These are phyloP conservation scores for Panthera uncia DNA, from an alignment of 2,113 vertebrate genomes.

Conservation along the genomic window DNA sequence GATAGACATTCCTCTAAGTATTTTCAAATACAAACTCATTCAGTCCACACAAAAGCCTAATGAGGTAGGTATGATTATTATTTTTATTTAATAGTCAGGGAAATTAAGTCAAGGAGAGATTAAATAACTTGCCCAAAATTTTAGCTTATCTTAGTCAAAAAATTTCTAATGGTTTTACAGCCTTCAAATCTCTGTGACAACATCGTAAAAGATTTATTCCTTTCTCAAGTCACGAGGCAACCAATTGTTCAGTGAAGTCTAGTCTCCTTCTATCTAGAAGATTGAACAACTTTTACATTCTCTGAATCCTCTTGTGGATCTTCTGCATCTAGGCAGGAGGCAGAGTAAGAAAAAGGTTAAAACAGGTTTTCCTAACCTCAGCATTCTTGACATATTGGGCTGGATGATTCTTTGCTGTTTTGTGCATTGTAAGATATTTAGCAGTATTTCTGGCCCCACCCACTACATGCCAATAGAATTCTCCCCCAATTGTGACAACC, in stretches of 20 bases:
- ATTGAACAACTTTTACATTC: not conserved
- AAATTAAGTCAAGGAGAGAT: constrained; percentile 15
- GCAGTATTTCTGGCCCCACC: not conserved
- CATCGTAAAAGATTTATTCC: not conserved
- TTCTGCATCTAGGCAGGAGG: not conserved
- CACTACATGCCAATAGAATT: not conserved
- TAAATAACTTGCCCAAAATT: not conserved
- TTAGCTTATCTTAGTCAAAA: not conserved
- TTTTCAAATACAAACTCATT: not conserved
- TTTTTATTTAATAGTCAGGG: not conserved
- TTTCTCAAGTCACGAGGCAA: not conserved
- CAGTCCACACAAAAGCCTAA: not conserved
- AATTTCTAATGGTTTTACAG: not conserved
- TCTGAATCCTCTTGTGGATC: not conserved
- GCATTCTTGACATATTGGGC: not conserved
- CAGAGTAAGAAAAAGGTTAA: not conserved
- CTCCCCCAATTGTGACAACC: not conserved
- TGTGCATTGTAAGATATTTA: not conserved
- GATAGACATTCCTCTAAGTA: not conserved
- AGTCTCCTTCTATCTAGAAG: not conserved
- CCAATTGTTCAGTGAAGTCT: not conserved
- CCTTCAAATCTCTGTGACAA: not conserved
- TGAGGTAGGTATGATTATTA: not conserved
- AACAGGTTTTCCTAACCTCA: not conserved
- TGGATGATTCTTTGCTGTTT: not conserved